Conservation (phyloP, 2,113 vertebrate species). For the Miniopterus natalensis region DNA sequence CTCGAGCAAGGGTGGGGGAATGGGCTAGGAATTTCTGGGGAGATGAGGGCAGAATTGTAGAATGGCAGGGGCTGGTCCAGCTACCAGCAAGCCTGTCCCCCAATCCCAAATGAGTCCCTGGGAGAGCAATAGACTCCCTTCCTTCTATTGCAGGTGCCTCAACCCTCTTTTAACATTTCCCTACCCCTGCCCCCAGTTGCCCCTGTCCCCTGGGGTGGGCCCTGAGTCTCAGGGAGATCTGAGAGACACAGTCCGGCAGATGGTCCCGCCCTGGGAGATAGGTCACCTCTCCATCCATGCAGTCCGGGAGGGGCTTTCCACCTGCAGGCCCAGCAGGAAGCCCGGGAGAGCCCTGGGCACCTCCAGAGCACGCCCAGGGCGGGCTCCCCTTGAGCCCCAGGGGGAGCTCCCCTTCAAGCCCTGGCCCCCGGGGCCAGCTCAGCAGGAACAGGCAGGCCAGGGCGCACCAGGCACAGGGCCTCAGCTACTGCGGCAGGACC, state of each 20-base stretch:
- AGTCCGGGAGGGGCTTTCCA: background rate
- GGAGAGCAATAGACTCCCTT: background rate
- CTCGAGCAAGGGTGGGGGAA: background rate
- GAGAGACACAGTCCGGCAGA: constrained; percentile 12
- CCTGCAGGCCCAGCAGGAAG: background rate
- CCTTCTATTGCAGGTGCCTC: background rate
- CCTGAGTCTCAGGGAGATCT: background rate
- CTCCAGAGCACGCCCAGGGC: background rate
- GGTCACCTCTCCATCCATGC: background rate
- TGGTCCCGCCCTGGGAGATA: background rate
- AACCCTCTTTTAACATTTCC: background rate
- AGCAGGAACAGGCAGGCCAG: background rate
- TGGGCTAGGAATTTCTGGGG: background rate
- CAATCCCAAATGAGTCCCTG: background rate
- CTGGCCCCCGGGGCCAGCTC: too few species aligned
- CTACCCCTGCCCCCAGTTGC: background rate
- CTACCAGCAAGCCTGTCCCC: background rate
- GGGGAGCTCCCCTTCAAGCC: too few species aligned
- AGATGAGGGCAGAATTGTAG: background rate
- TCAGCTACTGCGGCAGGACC: background rate
- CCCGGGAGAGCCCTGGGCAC: background rate
- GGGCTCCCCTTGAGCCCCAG: too few species aligned
- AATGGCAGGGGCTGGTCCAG: background rate
- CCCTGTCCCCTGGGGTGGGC: background rate
- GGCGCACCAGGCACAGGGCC: background rate